Evolutionary conservation across 2,888 invertebrate species (phyloP).

Genomic region (Luffia ferchaultella): DNA sequence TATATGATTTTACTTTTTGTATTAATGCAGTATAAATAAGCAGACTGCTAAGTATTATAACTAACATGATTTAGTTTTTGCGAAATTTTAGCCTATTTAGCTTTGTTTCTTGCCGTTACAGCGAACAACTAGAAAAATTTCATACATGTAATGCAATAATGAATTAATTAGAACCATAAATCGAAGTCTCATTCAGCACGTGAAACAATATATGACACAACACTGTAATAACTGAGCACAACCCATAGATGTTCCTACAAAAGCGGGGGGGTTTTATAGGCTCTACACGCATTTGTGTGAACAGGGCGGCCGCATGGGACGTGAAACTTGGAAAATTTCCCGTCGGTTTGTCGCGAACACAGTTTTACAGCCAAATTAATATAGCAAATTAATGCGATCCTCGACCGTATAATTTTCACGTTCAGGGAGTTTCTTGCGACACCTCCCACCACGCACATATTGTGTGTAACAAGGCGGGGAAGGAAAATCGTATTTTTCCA

Average conservation of each 20-base stretch:
- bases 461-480: constrained; percentile 7
- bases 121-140: too few relatives aligned
- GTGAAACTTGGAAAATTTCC: constrained; percentile 55
- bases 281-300: constrained; percentile 4
- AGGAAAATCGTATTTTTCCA: constrained; percentile 51
- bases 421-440: constrained; percentile 52
- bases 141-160: too few relatives aligned
- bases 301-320: constrained; percentile 51
- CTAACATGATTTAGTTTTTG: too few relatives aligned
- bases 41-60: too few relatives aligned
- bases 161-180: constrained; percentile 1
- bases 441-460: constrained; percentile 21
- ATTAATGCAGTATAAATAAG: too few relatives aligned
- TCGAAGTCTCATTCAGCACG: neutral
- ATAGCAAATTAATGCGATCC: constrained; percentile 67
- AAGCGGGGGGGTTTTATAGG: constrained; percentile 43
- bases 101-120: too few relatives aligned
- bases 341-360: constrained; percentile 56
- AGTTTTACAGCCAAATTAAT: constrained; percentile 68
- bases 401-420: constrained; percentile 60
- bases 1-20: too few relatives aligned
- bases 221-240: constrained; percentile 1
- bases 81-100: too few relatives aligned
- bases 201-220: constrained; percentile 4
- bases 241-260: constrained; percentile 18